phyloP scores from a whole-genome alignment of 2,888 invertebrate genomes.

The Agapetus fuscipes region DNA sequence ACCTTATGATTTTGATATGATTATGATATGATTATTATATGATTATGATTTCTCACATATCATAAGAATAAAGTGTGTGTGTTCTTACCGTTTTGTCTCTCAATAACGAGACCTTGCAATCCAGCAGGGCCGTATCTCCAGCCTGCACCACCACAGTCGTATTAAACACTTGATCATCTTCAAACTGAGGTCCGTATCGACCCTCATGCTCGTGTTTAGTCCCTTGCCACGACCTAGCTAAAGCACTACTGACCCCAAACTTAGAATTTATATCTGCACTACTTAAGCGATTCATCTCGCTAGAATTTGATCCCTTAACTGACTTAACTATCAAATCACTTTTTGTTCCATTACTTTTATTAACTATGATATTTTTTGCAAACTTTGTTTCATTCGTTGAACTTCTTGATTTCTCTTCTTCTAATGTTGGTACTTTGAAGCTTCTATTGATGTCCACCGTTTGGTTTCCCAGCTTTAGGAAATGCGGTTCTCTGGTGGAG shows the following conservation, averaged over 20 bases:
- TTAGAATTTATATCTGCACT: conserved; percentile 2
- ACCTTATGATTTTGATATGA: too few relatives aligned
- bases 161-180: conserved; percentile 35
- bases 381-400: background rate
- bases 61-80: too few relatives aligned
- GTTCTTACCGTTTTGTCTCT: conserved; percentile 48
- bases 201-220: conserved; percentile 29
- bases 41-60: too few relatives aligned
- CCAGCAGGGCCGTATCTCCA: conserved; percentile 47
- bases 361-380: conserved; percentile 1
- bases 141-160: conserved; percentile 53
- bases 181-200: conserved; percentile 52
- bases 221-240: conserved; percentile 17
- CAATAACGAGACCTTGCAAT: conserved; percentile 50
- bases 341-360: conserved; percentile 4
- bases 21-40: too few relatives aligned
- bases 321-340: conserved; percentile 1
- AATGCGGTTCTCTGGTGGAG: conserved; percentile 14
- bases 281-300: conserved; percentile 4
- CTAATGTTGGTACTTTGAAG: conserved; percentile 40
- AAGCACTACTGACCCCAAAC: background rate
- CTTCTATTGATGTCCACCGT: conserved; percentile 44
- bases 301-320: conserved; percentile 3
- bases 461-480: conserved; percentile 38
- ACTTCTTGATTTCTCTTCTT: conserved; percentile 3